Conservation (phyloP, 2,113 vertebrate species). For the Orientallactaga bullata region DNA sequence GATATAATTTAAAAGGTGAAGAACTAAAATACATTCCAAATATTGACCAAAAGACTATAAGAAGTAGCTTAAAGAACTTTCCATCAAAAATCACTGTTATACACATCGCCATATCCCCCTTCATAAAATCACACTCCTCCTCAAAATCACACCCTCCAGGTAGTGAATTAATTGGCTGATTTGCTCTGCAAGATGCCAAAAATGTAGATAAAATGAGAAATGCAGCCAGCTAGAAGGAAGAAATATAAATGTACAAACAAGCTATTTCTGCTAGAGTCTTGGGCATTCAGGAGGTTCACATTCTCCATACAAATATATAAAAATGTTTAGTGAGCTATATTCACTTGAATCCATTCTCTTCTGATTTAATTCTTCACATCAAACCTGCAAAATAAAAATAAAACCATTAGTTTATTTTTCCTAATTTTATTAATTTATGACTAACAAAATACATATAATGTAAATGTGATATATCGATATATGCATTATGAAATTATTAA, state of each 20-base stretch:
- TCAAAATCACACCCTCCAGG: conserved; percentile 57
- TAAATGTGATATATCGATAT: conserved; percentile 32
- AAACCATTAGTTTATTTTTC: conserved; percentile 66
- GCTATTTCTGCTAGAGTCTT: conserved; percentile 68
- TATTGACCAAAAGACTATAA: conserved; percentile 64
- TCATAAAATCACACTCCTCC: conserved; percentile 51
- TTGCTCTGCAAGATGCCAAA: conserved; percentile 74
- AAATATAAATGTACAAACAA: conserved; percentile 85
- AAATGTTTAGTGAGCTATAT: conserved; percentile 80
- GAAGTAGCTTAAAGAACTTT: conserved; percentile 72
- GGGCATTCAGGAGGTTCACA: conserved; percentile 74
- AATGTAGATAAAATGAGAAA: conserved; percentile 73
- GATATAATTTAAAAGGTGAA: conserved; percentile 75
- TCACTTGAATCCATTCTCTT: conserved; percentile 72
- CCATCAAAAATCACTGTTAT: conserved; percentile 47
- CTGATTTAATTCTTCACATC: conserved; percentile 70
- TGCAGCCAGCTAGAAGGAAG: conserved; percentile 74
- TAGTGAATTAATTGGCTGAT: conserved; percentile 48
- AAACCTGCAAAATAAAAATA: conserved; percentile 83
- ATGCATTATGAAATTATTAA: conserved; percentile 30
- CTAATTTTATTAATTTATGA: conserved; percentile 27
- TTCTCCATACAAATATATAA: conserved; percentile 89
- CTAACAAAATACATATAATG: conserved; percentile 30
- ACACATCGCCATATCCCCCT: conserved; percentile 20
- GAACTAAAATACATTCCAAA: conserved; percentile 79